Evolutionary conservation across 1,140 invertebrate genomes (phyloP).

Genomic region (Metaphire vulgaris): DNA sequence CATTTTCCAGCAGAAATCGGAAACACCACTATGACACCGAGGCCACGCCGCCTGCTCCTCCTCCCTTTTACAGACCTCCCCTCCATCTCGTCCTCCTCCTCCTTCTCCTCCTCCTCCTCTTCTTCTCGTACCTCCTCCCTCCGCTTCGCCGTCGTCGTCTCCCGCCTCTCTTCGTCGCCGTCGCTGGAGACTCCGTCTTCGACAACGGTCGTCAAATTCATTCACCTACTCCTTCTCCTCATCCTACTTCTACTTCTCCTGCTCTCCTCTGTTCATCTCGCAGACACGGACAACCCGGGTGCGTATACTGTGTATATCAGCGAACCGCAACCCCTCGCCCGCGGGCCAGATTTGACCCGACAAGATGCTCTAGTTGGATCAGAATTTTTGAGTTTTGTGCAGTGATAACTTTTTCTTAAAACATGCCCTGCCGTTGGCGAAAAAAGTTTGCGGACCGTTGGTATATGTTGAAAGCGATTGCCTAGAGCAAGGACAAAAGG

Average conservation of each 20-base stretch:
- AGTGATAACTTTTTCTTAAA: too few species aligned
- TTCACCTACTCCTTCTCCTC: background rate
- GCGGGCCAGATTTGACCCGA: too few species aligned
- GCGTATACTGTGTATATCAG: too few species aligned
- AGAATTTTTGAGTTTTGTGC: too few species aligned
- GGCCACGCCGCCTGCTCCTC: background rate
- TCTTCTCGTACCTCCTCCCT: background rate
- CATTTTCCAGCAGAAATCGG: background rate
- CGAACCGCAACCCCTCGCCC: too few species aligned
- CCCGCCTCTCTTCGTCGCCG: background rate
- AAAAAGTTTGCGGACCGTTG: too few species aligned
- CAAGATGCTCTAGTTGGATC: too few species aligned
- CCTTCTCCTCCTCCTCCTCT: background rate
- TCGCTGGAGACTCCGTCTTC: background rate
- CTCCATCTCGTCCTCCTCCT: background rate
- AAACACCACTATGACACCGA: background rate
- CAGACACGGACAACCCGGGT: too few species aligned
- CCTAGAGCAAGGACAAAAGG: background rate
- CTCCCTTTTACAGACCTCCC: too few species aligned
- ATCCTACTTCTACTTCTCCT: background rate
- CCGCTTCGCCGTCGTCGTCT: background rate
- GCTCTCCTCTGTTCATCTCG: background rate
- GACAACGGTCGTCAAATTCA: background rate
- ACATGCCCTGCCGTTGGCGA: too few species aligned
- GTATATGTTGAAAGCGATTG: too few species aligned